Conservation (phyloP, 1,140 invertebrate genomes). For the Drosophila miranda region DNA sequence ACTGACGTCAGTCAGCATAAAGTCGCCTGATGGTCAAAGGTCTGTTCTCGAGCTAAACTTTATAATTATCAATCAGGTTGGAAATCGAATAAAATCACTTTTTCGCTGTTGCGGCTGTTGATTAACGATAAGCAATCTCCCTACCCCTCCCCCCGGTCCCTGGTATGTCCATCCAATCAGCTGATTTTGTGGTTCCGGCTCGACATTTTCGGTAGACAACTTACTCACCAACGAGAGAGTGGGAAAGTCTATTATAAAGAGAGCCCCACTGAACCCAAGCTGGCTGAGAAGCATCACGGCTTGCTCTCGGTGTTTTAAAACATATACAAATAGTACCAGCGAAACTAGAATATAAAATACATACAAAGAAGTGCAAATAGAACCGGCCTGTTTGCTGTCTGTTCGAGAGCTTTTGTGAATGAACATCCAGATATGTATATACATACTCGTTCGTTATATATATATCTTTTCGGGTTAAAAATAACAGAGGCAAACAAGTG, state of each 20-base stretch:
- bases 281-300: constrained; percentile 4
- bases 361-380: constrained; percentile 14
- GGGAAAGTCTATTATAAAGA: constrained; percentile 5
- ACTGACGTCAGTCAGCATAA: constrained; percentile 50
- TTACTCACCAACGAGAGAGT: constrained; percentile 7
- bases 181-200: constrained; percentile 34
- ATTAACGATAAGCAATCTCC: constrained; percentile 13
- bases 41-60: constrained; percentile 34
- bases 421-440: constrained; percentile 17
- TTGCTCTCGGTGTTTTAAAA: constrained; percentile 25
- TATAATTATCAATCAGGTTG: constrained; percentile 23
- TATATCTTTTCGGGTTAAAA: constrained; percentile 15
- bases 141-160: background rate
- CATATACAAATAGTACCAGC: constrained; percentile 34
- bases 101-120: constrained; percentile 9
- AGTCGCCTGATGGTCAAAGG: constrained; percentile 54
- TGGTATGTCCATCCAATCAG: constrained; percentile 7
- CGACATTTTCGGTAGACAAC: constrained; percentile 15
- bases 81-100: constrained; percentile 32
- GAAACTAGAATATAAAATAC: constrained; percentile 30
- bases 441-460: background rate
- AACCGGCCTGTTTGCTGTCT: constrained; percentile 19
- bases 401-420: constrained; percentile 35
- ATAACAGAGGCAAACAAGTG: constrained; percentile 36
- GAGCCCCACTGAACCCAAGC: constrained; percentile 31